A percentile compares a stretch with the other conserved stretches of the same genome.
phyloP scores from a whole-genome alignment of 1,140 invertebrate genomes.

The Lordiphosa mommai region DNA sequence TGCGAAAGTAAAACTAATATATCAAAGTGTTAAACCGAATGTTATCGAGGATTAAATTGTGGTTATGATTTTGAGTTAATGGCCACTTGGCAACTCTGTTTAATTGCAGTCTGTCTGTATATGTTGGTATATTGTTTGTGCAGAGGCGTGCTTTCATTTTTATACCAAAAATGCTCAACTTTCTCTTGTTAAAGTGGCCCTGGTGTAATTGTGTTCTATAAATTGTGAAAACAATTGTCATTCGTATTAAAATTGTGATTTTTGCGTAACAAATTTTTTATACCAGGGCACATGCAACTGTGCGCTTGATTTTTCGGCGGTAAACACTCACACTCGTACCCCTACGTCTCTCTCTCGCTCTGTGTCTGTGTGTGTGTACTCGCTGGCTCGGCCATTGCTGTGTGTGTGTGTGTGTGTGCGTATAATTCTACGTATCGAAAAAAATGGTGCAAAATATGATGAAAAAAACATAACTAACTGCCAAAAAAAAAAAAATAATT shows the following conservation, averaged over 20 bases:
- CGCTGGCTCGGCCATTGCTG: constrained; percentile 49
- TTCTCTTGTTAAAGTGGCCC: constrained; percentile 2
- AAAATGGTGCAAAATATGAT: constrained; percentile 79
- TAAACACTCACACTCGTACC: constrained; percentile 76
- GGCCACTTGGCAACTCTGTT: constrained; percentile 57
- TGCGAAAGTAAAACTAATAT: too few species aligned
- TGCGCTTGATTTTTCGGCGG: constrained; percentile 76
- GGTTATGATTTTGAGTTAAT: background rate
- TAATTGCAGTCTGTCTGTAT: constrained; percentile 77
- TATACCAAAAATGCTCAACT: constrained; percentile 23
- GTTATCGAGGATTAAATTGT: background rate
- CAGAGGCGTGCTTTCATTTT: constrained; percentile 56
- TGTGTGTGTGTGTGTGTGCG: constrained; percentile 54
- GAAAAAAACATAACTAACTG: constrained; percentile 56
- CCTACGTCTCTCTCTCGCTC: constrained; percentile 57
- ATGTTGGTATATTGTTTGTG: constrained; percentile 71
- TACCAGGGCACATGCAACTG: constrained; percentile 66
- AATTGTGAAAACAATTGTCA: background rate
- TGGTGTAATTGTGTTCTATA: background rate
- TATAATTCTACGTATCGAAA: constrained; percentile 77
- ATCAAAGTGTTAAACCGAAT: background rate
- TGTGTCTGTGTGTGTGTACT: constrained; percentile 15
- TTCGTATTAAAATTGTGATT: constrained; percentile 26
- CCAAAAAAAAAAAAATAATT: constrained; percentile 4
- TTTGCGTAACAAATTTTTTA: constrained; percentile 64